A percentile compares a stretch with the other conserved stretches of the same genome.
Evolutionary conservation across 2,888 invertebrate genomes (phyloP).

Genomic region (Hemistola chrysoprasaria): DNA sequence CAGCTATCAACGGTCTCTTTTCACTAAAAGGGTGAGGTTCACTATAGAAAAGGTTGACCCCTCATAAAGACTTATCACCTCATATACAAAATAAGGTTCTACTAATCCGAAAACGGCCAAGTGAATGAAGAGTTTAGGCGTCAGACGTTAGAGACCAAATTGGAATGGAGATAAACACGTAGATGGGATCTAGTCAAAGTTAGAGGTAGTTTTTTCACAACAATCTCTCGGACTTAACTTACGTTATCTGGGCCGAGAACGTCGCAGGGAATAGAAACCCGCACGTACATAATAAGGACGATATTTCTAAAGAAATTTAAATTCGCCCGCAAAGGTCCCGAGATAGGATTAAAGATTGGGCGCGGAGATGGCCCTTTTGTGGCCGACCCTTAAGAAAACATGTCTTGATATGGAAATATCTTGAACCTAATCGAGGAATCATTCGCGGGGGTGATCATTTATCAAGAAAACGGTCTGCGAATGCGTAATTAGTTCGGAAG

Average conservation of each 20-base stretch:
- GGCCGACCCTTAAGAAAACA: conserved; percentile 82
- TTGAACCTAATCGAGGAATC: conserved; percentile 76
- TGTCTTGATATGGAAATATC: conserved; percentile 82
- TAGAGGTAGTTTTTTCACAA: conserved; percentile 81
- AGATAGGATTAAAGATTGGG: conserved; percentile 83
- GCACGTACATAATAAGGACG: conserved; percentile 81
- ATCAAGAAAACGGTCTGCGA: conserved; percentile 69
- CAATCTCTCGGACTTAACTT: conserved; percentile 82
- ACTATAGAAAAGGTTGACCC: conserved; percentile 82
- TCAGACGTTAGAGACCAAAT: conserved; percentile 54
- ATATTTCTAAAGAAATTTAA: conserved; percentile 83
- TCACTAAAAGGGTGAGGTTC: conserved; percentile 81
- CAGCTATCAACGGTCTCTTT: conserved; percentile 82
- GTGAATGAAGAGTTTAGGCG: conserved; percentile 50
- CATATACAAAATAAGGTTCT: conserved; percentile 81
- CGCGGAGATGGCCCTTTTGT: conserved; percentile 80
- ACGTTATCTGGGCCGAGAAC: conserved; percentile 80
- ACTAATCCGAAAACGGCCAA: conserved; percentile 60
- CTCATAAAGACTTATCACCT: conserved; percentile 83
- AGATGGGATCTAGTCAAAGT: conserved; percentile 76
- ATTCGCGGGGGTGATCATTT: conserved; percentile 74
- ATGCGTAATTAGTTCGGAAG: conserved; percentile 66
- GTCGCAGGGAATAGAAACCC: conserved; percentile 79
- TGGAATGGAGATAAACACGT: conserved; percentile 39
- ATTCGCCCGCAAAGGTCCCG: conserved; percentile 81